Conservation (phyloP, 2,113 vertebrate species). For the Mobula birostris region DNA sequence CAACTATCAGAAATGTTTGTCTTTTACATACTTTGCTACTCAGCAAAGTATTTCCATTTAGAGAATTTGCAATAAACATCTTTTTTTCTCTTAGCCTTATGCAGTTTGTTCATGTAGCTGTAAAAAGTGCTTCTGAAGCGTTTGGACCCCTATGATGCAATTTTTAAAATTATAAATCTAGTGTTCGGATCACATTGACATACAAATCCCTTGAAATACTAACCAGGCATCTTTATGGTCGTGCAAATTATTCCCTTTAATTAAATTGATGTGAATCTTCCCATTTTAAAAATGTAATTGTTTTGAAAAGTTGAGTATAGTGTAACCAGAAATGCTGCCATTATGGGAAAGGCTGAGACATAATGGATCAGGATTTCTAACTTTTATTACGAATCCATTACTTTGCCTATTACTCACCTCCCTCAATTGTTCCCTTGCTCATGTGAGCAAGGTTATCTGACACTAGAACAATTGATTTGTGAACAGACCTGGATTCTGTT, state of each 20-base stretch:
- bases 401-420: background rate
- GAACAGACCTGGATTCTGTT: background rate
- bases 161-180: background rate
- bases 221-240: background rate
- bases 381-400: background rate
- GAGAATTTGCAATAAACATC: background rate
- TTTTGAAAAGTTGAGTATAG: background rate
- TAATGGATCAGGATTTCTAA: background rate
- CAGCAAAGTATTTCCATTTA: background rate
- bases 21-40: background rate
- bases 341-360: background rate
- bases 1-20: background rate
- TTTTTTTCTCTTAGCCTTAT: background rate
- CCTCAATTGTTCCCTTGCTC: background rate
- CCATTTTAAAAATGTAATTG: background rate
- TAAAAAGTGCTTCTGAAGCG: background rate
- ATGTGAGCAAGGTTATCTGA: background rate
- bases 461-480: background rate
- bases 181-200: background rate
- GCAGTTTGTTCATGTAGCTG: slow-evolving; percentile 9
- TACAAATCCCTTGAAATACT: background rate
- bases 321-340: background rate
- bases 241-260: no score
- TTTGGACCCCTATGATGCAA: background rate
- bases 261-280: no score